Conservation (phyloP, 1,140 invertebrate genomes). For the Theocolax elegans region DNA sequence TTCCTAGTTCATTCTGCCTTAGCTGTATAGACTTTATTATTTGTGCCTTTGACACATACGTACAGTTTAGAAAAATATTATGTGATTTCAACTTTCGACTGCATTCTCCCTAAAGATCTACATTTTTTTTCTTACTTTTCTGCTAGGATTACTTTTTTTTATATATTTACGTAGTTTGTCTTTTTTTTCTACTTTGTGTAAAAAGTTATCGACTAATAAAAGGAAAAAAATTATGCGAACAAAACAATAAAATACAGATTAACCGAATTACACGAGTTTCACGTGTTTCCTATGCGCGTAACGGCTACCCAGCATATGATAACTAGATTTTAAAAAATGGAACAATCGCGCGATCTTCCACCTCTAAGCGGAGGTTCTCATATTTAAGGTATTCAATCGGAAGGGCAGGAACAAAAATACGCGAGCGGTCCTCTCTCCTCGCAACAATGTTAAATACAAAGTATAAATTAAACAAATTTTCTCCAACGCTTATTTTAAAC, state of each 20-base stretch:
- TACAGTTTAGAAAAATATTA: slow-evolving; percentile 55
- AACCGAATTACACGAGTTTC: slow-evolving; percentile 16
- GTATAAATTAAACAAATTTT: neutral
- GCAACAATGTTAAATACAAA: neutral
- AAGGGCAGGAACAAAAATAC: too few relatives aligned
- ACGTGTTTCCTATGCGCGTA: neutral
- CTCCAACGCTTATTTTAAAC: too few relatives aligned
- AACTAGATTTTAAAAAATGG: slow-evolving; percentile 5
- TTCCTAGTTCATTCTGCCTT: slow-evolving; percentile 35
- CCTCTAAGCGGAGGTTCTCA: neutral
- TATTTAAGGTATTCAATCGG: slow-evolving; percentile 5
- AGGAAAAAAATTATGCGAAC: slow-evolving; percentile 7
- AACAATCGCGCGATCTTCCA: slow-evolving; percentile 22
- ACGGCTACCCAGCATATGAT: slow-evolving; percentile 2
- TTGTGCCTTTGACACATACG: slow-evolving; percentile 26
- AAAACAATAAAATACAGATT: slow-evolving; percentile 7
- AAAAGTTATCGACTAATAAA: slow-evolving; percentile 16
- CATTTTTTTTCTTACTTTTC: slow-evolving; percentile 14
- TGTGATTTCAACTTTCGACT: slow-evolving; percentile 46
- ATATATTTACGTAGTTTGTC: slow-evolving; percentile 10
- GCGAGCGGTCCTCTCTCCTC: too few relatives aligned
- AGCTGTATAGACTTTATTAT: slow-evolving; percentile 9
- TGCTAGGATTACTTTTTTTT: slow-evolving; percentile 27
- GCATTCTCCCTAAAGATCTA: slow-evolving; percentile 30
- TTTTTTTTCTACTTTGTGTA: too few relatives aligned